Base-by-base conservation (phyloP, 2,113 vertebrate genomes). In the Mionectes macconnelli region DNA sequence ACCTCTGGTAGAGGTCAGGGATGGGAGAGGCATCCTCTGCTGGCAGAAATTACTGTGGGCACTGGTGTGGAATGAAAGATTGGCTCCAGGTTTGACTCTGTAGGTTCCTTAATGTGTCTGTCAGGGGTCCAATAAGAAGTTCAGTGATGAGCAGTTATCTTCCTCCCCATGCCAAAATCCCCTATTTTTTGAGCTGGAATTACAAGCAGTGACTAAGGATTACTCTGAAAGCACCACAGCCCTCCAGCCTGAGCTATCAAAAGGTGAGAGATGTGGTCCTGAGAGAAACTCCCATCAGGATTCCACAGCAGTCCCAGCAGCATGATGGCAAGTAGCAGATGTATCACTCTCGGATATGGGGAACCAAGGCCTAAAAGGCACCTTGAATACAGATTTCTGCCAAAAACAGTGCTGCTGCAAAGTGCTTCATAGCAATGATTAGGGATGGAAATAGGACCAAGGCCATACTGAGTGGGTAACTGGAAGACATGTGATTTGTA, bases 361-460 rank as follows among this genome's bases (percentile, higher is more conserved):
- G 16, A 93, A 53, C 76, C n/a, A 42, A 75, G 47, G 56, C 63
- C 73, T 72, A 27, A 68, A 63, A 84, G 30, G 17, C 2, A 4
- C 30, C 33, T 67, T 49, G 45, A 73, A 77, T 52, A 64, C 21
- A 40, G 42, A 73, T 77, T 77, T 84, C 23, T 69, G 35, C 49
- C 45, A 14, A 39, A 33, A 52, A 21, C 3, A 2, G 55, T 50
- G 88, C 39, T 89, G 56, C 57, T 86, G 68, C n/a, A 79, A 79
- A 91, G 52, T 56, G 44, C 53, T 84, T 87, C 14, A 2, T 12
- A 35, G 16, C 50, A 47, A 25, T 44, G 25, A 68, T 63, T 37
- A 60, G 30, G 53, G 33, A 74, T 50, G 24, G 49, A 93, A 95
- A 73, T 60, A 87, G 44, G 27, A 69, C 27, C 69, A 78, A 90